Conservation (phyloP, 1,140 invertebrate species). For the Drosophila sucinea region DNA sequence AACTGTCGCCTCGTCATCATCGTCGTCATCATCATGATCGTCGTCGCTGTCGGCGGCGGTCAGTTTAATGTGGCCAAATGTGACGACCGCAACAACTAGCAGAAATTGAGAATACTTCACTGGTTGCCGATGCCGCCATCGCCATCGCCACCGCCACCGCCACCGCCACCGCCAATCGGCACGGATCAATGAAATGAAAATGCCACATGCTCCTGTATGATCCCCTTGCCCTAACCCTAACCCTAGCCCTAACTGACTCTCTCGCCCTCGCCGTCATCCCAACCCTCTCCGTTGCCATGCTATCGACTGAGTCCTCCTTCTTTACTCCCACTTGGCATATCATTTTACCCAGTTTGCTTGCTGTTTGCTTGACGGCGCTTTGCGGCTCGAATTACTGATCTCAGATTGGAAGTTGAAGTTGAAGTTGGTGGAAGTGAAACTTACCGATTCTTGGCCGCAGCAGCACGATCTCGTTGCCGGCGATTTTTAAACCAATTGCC, state of each 20-base stretch:
- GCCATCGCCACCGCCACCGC: conserved; percentile 45
- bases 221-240: conserved; percentile 7
- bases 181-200: conserved; percentile 82
- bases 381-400: conserved; percentile 46
- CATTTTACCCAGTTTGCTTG: conserved; percentile 47
- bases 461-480: conserved; percentile 98
- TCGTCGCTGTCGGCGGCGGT: conserved; percentile 63
- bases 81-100: conserved; percentile 74
- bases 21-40: conserved; percentile 9
- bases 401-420: conserved; percentile 3
- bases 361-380: conserved; percentile 35
- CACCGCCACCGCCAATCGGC: conserved; percentile 63
- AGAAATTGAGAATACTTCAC: conserved; percentile 80
- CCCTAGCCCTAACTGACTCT: background rate
- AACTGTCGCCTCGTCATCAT: conserved; percentile 36
- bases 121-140: conserved; percentile 59
- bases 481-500: conserved; percentile 99
- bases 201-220: conserved; percentile 49
- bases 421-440: conserved; percentile 64
- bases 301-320: conserved; percentile 4
- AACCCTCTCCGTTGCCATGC: background rate
- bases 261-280: too few relatives aligned
- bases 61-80: conserved; percentile 79
- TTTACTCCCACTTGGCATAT: conserved; percentile 58
- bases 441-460: conserved; percentile 99